These are phyloP conservation scores for Gorsachius magnificus DNA, from an alignment of 2,797 vertebrate species.

Conservation along the genomic window DNA sequence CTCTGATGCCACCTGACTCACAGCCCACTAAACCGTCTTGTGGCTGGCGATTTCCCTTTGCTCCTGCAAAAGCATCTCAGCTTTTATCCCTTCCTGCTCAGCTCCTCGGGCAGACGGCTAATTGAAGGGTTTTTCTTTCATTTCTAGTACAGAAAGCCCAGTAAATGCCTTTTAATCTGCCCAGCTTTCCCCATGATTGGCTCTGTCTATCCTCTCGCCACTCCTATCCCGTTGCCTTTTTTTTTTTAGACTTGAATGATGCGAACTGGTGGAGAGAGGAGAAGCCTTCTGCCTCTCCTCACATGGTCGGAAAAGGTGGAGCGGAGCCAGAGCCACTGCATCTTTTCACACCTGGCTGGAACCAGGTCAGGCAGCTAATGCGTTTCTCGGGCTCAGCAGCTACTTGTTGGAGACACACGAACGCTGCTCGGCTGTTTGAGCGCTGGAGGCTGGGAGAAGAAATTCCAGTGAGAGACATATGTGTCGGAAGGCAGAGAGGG, in stretches of 20 bases:
- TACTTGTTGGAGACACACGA: conserved; percentile 62
- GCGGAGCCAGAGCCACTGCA: conserved; percentile 48
- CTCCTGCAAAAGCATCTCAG: background rate
- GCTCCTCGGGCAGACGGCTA: background rate
- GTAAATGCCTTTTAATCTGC: conserved; percentile 53
- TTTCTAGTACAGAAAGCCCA: conserved; percentile 15
- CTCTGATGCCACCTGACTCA: background rate
- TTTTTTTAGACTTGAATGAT: conserved; percentile 19
- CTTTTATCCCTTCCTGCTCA: conserved; percentile 22
- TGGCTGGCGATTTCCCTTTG: background rate
- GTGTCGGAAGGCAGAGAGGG: background rate
- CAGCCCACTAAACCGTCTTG: background rate
- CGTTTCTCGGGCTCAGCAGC: conserved; percentile 50
- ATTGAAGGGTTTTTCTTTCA: conserved; percentile 34
- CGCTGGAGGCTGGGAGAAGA: conserved; percentile 51
- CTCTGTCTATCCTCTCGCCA: background rate
- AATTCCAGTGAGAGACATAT: conserved; percentile 41
- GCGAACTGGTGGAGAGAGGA: conserved; percentile 1
- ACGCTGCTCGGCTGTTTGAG: conserved; percentile 31
- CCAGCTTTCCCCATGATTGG: conserved; percentile 1
- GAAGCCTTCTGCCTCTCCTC: conserved; percentile 55
- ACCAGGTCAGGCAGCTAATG: conserved; percentile 77
- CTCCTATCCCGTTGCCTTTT: background rate
- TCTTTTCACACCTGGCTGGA: conserved; percentile 77
- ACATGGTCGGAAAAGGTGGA: conserved; percentile 60